Percentiles rank a stretch among this genome's conserved stretches.
These are phyloP conservation scores for Mythimna pallens DNA, from an alignment of 2,888 invertebrate species.

Conservation along the genomic window DNA sequence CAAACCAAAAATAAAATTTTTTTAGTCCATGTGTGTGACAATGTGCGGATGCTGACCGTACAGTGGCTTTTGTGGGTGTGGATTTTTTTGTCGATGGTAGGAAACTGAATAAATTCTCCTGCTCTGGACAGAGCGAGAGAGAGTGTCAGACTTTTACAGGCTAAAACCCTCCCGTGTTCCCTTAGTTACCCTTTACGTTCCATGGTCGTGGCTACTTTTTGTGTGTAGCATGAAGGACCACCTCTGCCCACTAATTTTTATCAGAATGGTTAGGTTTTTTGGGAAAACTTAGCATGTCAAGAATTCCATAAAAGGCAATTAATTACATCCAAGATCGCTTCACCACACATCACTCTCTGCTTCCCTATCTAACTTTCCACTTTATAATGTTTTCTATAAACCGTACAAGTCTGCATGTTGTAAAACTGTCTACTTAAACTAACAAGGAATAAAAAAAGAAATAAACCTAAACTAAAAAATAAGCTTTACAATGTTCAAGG, in stretches of 20 bases:
- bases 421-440: slow-evolving; percentile 66
- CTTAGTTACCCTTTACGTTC: too few relatives aligned
- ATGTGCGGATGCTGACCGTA: too few relatives aligned
- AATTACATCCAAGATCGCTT: slow-evolving; percentile 40
- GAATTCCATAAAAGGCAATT: slow-evolving; percentile 40
- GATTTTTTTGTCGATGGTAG: too few relatives aligned
- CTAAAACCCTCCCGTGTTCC: too few relatives aligned
- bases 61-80: neutral
- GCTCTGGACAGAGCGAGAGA: too few relatives aligned
- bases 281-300: neutral
- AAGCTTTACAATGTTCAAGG: slow-evolving; percentile 69
- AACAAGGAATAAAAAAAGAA: slow-evolving; percentile 52
- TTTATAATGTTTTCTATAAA: slow-evolving; percentile 53
- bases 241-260: too few relatives aligned
- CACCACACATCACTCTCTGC: slow-evolving; percentile 69
- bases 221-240: too few relatives aligned
- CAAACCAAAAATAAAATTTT: too few relatives aligned
- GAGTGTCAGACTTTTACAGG: too few relatives aligned
- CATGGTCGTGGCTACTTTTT: too few relatives aligned
- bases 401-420: slow-evolving; percentile 79
- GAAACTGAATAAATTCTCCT: too few relatives aligned
- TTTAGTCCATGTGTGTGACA: neutral
- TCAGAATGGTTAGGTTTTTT: neutral
- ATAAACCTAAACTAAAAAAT: slow-evolving; percentile 35
- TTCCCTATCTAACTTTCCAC: slow-evolving; percentile 66